Percentiles rank a stretch among this genome's conserved stretches.
Evolutionary conservation across 2,113 vertebrate species (phyloP).

Genomic region (Propithecus coquereli): DNA sequence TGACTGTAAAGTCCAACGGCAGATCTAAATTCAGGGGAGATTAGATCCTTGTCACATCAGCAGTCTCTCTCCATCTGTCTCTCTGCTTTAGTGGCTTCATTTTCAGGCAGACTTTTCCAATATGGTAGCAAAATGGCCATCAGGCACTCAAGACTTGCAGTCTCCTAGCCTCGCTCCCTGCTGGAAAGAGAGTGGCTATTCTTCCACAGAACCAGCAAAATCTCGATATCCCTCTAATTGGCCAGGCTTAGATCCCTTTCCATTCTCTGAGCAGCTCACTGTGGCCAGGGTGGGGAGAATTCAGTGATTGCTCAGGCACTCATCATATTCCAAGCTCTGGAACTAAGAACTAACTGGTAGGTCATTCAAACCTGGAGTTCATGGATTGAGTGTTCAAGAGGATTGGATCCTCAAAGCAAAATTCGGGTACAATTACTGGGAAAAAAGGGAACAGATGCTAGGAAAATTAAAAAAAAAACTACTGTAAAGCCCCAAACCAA

Average conservation of each 20-base stretch:
- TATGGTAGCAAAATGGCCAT: neutral
- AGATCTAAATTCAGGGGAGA: neutral
- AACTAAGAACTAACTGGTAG: neutral
- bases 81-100: neutral
- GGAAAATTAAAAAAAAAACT: no score
- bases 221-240: neutral
- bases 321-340: neutral
- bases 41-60: accelerated
- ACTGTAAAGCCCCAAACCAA: neutral
- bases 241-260: neutral
- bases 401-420: neutral
- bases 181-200: neutral
- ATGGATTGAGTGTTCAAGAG: neutral
- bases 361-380: neutral
- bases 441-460: neutral
- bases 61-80: neutral
- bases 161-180: neutral
- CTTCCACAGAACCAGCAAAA: neutral
- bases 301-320: neutral
- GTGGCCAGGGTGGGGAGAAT: neutral
- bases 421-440: neutral
- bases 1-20: neutral
- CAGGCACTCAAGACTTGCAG: neutral
- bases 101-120: neutral
- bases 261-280: neutral